These are phyloP conservation scores for Muscicapa striata DNA, from an alignment of 2,797 vertebrate species.

Conservation along the genomic window DNA sequence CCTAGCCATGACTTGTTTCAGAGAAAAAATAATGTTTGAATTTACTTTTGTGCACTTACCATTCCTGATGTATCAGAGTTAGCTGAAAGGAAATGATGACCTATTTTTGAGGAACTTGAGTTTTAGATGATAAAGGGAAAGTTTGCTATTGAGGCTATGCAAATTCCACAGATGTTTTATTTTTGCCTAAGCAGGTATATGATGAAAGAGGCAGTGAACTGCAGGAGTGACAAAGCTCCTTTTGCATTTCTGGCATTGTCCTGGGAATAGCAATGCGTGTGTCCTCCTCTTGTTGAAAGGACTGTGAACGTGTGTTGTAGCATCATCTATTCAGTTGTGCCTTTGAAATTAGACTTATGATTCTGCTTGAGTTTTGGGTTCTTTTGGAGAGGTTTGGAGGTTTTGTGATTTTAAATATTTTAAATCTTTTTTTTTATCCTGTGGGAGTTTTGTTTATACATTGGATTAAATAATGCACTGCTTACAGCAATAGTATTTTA, in stretches of 20 bases:
- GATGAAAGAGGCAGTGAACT: neutral
- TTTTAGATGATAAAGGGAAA: neutral
- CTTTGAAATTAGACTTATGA: neutral
- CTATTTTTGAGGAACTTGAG: neutral
- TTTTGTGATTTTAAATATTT: neutral
- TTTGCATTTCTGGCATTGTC: neutral
- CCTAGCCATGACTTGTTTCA: neutral
- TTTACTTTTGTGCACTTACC: neutral
- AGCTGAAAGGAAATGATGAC: neutral
- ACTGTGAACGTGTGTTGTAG: fast-evolving
- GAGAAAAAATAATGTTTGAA: neutral
- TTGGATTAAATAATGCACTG: neutral
- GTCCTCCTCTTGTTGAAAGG: neutral
- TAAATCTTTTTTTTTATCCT: neutral
- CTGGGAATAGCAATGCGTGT: neutral
- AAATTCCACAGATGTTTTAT: neutral
- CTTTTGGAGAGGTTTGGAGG: neutral
- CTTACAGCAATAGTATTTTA: neutral
- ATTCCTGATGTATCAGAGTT: neutral
- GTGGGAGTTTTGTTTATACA: neutral
- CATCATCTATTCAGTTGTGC: neutral
- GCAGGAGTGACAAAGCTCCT: neutral
- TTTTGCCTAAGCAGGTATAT: neutral
- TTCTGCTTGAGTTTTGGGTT: neutral
- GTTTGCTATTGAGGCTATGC: neutral